Evolutionary conservation across 2,888 invertebrate species (phyloP).

Genomic region (Pheosia gnoma): DNA sequence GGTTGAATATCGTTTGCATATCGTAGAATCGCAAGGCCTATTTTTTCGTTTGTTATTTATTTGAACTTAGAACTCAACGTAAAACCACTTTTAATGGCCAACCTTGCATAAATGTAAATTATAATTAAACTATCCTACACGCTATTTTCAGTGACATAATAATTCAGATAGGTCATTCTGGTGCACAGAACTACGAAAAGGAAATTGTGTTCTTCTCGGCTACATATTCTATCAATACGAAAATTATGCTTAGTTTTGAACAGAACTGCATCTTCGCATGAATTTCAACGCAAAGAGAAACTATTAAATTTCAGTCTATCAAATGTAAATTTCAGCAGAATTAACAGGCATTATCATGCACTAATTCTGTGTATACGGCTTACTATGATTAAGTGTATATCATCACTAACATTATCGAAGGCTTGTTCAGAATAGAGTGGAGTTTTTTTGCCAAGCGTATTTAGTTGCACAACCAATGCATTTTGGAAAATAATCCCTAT

Average conservation of each 20-base stretch:
- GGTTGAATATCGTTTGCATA: too few relatives aligned
- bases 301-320: neutral
- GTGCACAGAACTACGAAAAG: neutral
- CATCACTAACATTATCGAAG: conserved; percentile 51
- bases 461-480: too few relatives aligned
- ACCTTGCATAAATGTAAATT: neutral
- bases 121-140: neutral
- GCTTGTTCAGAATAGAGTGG: neutral
- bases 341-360: conserved; percentile 70
- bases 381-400: conserved; percentile 42
- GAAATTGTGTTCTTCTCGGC: neutral
- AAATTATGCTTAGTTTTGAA: neutral
- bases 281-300: neutral
- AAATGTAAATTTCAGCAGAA: conserved; percentile 38
- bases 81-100: too few relatives aligned
- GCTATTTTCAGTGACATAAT: neutral
- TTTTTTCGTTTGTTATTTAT: too few relatives aligned
- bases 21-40: too few relatives aligned
- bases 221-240: neutral
- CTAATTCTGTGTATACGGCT: conserved; percentile 73
- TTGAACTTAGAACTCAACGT: too few relatives aligned
- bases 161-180: neutral
- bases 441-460: neutral
- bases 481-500: too few relatives aligned
- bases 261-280: neutral